Evolutionary conservation across 1,140 invertebrate species (phyloP), one percentile per base, ranked within the genome.

Genomic region (Drosophila subpulchrella): DNA sequence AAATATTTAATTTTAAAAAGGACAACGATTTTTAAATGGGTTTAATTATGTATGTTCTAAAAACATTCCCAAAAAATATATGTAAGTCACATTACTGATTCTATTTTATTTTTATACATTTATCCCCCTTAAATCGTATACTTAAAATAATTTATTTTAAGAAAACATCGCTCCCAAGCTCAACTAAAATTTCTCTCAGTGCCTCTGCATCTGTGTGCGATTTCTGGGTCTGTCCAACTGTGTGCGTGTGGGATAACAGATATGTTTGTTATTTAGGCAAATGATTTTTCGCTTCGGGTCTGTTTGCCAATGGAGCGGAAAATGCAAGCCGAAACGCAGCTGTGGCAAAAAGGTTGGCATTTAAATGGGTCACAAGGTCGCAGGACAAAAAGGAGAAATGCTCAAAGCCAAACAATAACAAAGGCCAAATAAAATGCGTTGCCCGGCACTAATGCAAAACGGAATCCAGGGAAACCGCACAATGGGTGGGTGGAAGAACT

Each of bases 181-280:
- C 42, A 20, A 2, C 17, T 10, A 1, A 6, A 15, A 11, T 32
- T 58, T 30, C 11, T 17, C 11, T 2, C 38, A 17, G 55, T 60
- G 60, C 13, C 27, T 12, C 5, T 39, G 20, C 30, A 12, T 60
- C n/a, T 62, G 11, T n/a, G 4, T n/a, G 4, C 34, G 38, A 24
- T 42, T 63, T 34, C 42, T 24, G 36, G 55, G 55, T n/a, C 12
- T 13, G 11, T 27, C 27, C 24, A 7, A 39, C 44, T 62, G 63
- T 70, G 44, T 70, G 73, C 66, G 44, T 77, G 63, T 53, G 36
- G 32, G 39, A 30, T 17, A 78, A 53, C 60, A 68, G 75, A 61
- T 79, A 67, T 85, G 75, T 70, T 78, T 71, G 42, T 75, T 85
- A 61, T 85, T 84, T 68, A 54, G 68, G 53, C 66, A 84, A 84